These are phyloP conservation scores for Xanthostigma xanthostigma DNA, from an alignment of 2,888 invertebrate genomes.

Conservation along the genomic window DNA sequence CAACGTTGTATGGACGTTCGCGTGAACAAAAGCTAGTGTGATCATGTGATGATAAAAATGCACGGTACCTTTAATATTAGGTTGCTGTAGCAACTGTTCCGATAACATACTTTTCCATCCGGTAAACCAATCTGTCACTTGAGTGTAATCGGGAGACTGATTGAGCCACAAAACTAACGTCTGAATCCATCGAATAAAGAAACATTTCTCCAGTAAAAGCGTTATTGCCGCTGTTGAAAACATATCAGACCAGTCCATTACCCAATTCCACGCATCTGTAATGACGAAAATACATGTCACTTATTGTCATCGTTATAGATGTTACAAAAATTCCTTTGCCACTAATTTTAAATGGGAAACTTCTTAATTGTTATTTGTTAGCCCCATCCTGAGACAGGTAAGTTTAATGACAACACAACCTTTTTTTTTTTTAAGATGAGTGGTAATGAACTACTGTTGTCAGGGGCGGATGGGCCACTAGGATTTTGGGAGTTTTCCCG, in stretches of 20 bases:
- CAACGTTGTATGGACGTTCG: too few species aligned
- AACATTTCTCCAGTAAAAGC: conserved; percentile 66
- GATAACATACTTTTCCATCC: conserved; percentile 45
- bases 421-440: too few species aligned
- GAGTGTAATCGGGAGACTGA: conserved; percentile 75
- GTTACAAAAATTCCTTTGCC: too few species aligned
- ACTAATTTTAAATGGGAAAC: too few species aligned
- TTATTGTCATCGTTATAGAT: too few species aligned
- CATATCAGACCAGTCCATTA: conserved; percentile 85
- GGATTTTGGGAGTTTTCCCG: too few species aligned
- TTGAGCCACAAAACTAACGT: conserved; percentile 81
- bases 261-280: conserved; percentile 84
- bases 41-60: not conserved
- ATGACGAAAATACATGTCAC: conserved; percentile 6
- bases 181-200: conserved; percentile 88
- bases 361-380: too few species aligned
- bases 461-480: too few species aligned
- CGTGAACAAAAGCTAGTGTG: too few species aligned
- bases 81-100: conserved; percentile 34
- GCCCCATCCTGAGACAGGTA: too few species aligned
- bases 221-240: conserved; percentile 65
- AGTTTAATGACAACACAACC: too few species aligned
- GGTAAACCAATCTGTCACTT: conserved; percentile 77
- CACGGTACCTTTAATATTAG: conserved; percentile 29
- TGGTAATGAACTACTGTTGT: too few species aligned